Base-by-base conservation (phyloP, 2,888 invertebrate genomes). In the Zele albiditarsus region DNA sequence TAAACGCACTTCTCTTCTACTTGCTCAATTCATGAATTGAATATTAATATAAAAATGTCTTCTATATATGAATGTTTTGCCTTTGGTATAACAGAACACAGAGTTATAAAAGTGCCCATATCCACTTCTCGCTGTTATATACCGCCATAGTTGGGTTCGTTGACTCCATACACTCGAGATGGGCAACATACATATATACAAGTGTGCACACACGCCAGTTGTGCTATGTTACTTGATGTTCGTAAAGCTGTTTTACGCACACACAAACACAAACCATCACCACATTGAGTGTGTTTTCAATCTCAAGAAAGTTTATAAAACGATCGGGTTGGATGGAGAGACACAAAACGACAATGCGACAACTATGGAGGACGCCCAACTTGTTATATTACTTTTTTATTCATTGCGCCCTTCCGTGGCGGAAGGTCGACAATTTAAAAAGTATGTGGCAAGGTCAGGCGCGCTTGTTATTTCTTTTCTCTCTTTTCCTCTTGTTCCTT, bases 101-200 rank as follows among this genome's bases (percentile, higher is more conserved):
- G 53, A 53, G 20, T 10, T 53, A 8, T 53, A 20, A 53, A 6
- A 53, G 53, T 20, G 23, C 6, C n/a, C 20, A 53, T 53, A 53
- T 53, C 53, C 53, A 20, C 53, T 67, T 62, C 25, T 57, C 63
- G 71, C 67, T 71, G 16, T 65, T 66, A 49, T 66, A 66, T 58
- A 53, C 66, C 57, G 69, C 62, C 69, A 38, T 20, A 66, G 71
- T 68, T 75, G 76, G 79, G 80, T 80, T 80, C 80, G 79, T 80
- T 80, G 80, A 80, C 80, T 77, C 77, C 77, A 77, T 75, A 53
- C 53, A 53, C 53, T 53, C 53, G 53, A 53, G 75, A 75, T 69
- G 53, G 53, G 53, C 8, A 53, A 53, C n/a, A 20, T 46, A 46
- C n/a, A 46, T 46, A 14, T 46, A 46, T 75, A 66, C 57, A 75